Evolutionary conservation across 2,113 vertebrate species (phyloP), one percentile per base, ranked within the genome.

Genomic region (Dolichotis patagonum): DNA sequence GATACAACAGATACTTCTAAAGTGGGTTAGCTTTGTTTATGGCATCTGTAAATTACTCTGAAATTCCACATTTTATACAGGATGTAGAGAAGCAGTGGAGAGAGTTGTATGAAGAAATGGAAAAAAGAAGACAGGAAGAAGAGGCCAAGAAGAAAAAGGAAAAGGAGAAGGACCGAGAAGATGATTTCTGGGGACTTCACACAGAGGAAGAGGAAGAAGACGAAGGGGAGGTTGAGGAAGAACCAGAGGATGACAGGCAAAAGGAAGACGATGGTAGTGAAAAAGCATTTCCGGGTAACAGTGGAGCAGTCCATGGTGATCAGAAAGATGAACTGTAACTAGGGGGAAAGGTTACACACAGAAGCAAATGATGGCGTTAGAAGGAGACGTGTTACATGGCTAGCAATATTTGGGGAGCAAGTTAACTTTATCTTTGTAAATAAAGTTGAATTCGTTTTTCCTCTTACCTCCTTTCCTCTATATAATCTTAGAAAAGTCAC

Each of bases 31-130:
- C 46, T 91, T 94, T 85, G 58, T 95, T 97, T 96, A 96, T 62
- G 41, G 46, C 73, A 52, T 96, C 95, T 97, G 54, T 78, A 96
- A 98, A 94, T 38, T 56, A 81, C 81, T 96, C 97, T 95, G 80
- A 85, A 80, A 92, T 86, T 81, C 7, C 71, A 94, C 92, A 30
- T 84, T 97, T 62, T 96, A 91, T 95, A 97, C 95, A 99, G 99
- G 99, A 99, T 19, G 90, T 98, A 82, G 99, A 99, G 96, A 99
- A 98, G 97, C 99, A 98, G 95, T 99, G 98, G 98, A 99, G 99
- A 97, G 98, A 99, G 75, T 94, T 98, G 30, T 98, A 98, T 83
- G 98, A 98, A 80, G 99, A 99, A 91, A 98, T 98, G 49, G 98
- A 99, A 83, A 98, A 98, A 93, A 98, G 98, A 35, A 98, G 96